Conservation (phyloP, 2,888 invertebrate genomes). For the Cyrtodaria siliqua region DNA sequence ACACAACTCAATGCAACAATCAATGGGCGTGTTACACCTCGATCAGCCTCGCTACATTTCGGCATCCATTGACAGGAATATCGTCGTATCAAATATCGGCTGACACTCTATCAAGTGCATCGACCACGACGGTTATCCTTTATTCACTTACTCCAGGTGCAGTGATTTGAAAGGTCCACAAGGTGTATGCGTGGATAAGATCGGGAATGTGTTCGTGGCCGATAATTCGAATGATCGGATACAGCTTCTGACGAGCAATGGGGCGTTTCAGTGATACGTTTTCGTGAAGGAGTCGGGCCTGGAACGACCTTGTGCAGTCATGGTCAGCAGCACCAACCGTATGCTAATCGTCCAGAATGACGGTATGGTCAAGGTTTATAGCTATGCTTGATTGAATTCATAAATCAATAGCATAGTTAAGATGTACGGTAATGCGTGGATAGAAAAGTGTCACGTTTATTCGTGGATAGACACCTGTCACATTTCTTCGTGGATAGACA, state of each 20-base stretch:
- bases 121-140: conserved; percentile 60
- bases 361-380: conserved; percentile 80
- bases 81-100: conserved; percentile 75
- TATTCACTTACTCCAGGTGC: conserved; percentile 70
- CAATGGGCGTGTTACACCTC: no score
- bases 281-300: conserved; percentile 74
- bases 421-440: no score
- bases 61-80: conserved; percentile 69
- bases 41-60: conserved; percentile 73
- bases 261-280: conserved; percentile 75
- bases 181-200: conserved; percentile 76
- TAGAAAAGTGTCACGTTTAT: no score
- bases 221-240: conserved; percentile 76
- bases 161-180: conserved; percentile 72
- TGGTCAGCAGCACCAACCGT: conserved; percentile 72
- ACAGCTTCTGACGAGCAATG: conserved; percentile 74
- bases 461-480: no score
- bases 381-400: conserved; percentile 6
- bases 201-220: conserved; percentile 78
- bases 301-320: conserved; percentile 75
- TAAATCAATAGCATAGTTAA: no score
- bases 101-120: conserved; percentile 69
- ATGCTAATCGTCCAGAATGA: conserved; percentile 80
- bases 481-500: no score
- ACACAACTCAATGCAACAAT: no score